Evolutionary conservation across 2,797 vertebrate species (phyloP).

Genomic region (Botia almorhae): DNA sequence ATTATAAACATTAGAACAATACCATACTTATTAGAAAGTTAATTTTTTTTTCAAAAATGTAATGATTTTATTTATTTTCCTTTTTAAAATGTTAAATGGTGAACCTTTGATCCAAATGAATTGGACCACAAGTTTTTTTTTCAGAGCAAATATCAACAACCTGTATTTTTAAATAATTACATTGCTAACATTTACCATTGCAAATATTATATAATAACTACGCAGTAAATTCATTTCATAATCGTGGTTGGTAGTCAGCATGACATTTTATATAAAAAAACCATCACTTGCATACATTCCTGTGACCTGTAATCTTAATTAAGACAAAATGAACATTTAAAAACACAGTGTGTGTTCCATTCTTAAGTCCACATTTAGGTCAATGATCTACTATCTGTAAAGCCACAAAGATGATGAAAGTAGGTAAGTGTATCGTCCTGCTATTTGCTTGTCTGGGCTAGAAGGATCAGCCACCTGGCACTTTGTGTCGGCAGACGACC

Average conservation of each 20-base stretch:
- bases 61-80: too few species aligned
- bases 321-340: background rate
- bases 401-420: slow-evolving; percentile 18
- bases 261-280: background rate
- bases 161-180: too few species aligned
- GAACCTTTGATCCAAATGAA: too few species aligned
- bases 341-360: background rate
- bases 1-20: too few species aligned
- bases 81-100: too few species aligned
- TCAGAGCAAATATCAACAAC: too few species aligned
- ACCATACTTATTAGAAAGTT: too few species aligned
- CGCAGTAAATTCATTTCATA: background rate
- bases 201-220: too few species aligned
- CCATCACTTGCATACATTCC: background rate
- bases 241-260: background rate
- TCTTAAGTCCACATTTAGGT: slow-evolving; percentile 26
- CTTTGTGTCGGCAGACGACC: slow-evolving; percentile 24
- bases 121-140: too few species aligned
- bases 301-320: background rate
- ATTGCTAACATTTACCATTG: too few species aligned
- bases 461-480: slow-evolving; percentile 47
- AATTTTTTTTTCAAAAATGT: too few species aligned
- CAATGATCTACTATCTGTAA: slow-evolving; percentile 19
- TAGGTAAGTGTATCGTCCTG: slow-evolving; percentile 9
- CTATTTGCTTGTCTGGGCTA: slow-evolving; percentile 6